Evolutionary conservation across 2,113 vertebrate species (phyloP).

Genomic region (Sinocyclocheilus maitianheensis): DNA sequence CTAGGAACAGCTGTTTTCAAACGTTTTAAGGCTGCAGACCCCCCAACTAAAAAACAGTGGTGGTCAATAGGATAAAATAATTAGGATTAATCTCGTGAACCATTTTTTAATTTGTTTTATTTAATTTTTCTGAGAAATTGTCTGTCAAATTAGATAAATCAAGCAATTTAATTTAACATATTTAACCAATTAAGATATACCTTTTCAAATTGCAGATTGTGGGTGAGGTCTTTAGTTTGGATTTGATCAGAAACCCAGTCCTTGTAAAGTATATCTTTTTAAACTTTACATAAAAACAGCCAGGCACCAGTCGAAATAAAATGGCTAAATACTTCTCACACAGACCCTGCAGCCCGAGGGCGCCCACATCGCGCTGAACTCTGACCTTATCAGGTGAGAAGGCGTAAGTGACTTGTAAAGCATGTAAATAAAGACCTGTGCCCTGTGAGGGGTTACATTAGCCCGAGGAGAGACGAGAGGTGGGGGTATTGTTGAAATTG

Average conservation of each 20-base stretch:
- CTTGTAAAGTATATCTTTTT: background rate
- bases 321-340: slow-evolving; percentile 65
- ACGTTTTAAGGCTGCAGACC: background rate
- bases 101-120: background rate
- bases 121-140: background rate
- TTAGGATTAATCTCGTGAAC: background rate
- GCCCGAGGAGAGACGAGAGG: slow-evolving; percentile 29
- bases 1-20: slow-evolving; percentile 10
- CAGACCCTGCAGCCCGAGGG: slow-evolving; percentile 41
- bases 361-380: slow-evolving; percentile 14
- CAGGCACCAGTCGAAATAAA: slow-evolving; percentile 62
- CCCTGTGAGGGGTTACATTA: slow-evolving; percentile 37
- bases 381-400: slow-evolving; percentile 67
- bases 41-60: background rate
- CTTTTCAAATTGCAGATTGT: background rate
- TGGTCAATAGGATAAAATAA: background rate
- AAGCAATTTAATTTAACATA: too few relatives aligned
- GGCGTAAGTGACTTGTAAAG: slow-evolving; percentile 67
- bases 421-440: slow-evolving; percentile 52
- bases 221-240: background rate
- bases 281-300: background rate
- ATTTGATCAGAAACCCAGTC: background rate
- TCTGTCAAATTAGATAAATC: background rate
- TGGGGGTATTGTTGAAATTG: background rate
- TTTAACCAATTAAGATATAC: too few relatives aligned